These are phyloP conservation scores for Hypotaenidia philippensis DNA, from an alignment of 2,797 vertebrate genomes.

Conservation along the genomic window DNA sequence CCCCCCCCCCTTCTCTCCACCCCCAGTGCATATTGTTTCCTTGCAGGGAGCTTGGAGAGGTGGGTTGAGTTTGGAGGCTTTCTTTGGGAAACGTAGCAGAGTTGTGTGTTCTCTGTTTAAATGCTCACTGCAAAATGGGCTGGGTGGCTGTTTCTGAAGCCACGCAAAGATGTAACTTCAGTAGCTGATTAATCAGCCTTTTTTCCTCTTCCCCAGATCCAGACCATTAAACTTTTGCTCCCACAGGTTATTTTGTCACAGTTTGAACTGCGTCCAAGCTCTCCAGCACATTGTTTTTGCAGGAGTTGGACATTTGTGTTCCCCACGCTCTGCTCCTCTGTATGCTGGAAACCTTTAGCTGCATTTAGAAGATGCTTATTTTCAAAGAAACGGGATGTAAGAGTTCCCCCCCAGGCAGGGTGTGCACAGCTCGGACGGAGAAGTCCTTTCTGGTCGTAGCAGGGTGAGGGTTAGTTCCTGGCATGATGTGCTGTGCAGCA, in stretches of 20 bases:
- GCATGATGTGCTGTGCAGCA: rapidly evolving
- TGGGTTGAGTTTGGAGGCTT: background rate
- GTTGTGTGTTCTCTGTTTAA: background rate
- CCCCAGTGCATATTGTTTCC: background rate
- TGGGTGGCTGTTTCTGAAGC: background rate
- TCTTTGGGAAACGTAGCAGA: background rate
- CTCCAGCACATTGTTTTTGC: background rate
- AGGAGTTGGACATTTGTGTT: conserved; percentile 1
- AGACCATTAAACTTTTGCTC: conserved; percentile 60
- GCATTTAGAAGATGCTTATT: conserved; percentile 18
- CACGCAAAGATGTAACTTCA: background rate
- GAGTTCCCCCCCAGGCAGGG: background rate
- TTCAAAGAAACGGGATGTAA: background rate
- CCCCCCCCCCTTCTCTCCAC: background rate
- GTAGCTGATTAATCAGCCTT: conserved; percentile 41
- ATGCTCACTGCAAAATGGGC: rapidly evolving
- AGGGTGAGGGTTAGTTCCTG: background rate
- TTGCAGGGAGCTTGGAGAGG: background rate
- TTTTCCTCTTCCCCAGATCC: conserved; percentile 25
- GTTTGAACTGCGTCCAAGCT: conserved; percentile 25
- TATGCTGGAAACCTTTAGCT: conserved; percentile 24
- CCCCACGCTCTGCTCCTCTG: background rate
- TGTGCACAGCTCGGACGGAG: background rate
- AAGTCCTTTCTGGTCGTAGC: background rate
- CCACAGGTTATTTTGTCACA: conserved; percentile 60